These are phyloP conservation scores for Bombus confusus DNA, from an alignment of 1,140 invertebrate genomes.

Conservation along the genomic window DNA sequence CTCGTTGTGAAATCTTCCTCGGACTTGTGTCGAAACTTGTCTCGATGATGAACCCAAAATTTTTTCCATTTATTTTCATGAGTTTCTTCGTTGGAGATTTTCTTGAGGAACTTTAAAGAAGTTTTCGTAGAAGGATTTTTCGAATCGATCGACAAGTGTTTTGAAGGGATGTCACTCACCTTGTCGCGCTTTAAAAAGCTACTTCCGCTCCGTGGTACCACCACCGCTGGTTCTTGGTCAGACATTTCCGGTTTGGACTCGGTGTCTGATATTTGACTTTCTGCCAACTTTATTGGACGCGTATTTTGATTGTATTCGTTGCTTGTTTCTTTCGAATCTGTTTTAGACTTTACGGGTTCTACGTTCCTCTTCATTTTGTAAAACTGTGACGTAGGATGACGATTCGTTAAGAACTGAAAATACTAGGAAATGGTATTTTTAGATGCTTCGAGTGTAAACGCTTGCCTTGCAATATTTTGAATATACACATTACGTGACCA, in stretches of 20 bases:
- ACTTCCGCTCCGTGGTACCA: not conserved
- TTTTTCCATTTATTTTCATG: slow-evolving; percentile 35
- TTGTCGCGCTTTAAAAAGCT: slow-evolving; percentile 1
- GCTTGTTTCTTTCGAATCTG: too few relatives aligned
- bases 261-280: not conserved
- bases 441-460: not conserved
- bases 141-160: not conserved
- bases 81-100: not conserved
- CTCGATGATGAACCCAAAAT: slow-evolving; percentile 3
- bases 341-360: not conserved
- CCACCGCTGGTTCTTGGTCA: not conserved
- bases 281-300: too few relatives aligned
- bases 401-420: not conserved
- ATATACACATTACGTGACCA: not conserved
- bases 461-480: too few relatives aligned
- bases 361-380: not conserved
- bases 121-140: not conserved
- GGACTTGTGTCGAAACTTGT: slow-evolving; percentile 1
- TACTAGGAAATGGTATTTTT: not conserved
- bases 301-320: not conserved
- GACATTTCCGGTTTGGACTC: too few relatives aligned
- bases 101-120: not conserved
- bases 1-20: not conserved
- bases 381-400: not conserved
- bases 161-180: not conserved